phyloP scores from a whole-genome alignment of 2,888 invertebrate species.

The Mesodorylaimus sp. region DNA sequence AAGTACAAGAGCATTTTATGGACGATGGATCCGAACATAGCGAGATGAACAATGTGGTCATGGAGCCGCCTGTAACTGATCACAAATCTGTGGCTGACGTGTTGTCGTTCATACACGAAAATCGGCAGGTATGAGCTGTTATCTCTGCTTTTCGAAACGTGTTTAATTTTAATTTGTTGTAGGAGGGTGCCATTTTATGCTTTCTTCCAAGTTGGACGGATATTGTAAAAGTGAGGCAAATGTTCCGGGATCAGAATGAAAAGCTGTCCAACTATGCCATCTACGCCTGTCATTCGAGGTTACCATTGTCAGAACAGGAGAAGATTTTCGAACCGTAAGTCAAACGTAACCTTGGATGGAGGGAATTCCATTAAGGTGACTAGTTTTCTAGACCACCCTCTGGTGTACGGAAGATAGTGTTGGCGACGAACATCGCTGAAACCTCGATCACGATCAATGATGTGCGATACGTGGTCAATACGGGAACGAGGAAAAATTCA shows the following conservation, averaged over 20 bases:
- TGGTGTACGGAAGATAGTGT: constrained; percentile 46
- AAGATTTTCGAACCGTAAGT: too few relatives aligned
- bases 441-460: constrained; percentile 55
- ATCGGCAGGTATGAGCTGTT: neutral
- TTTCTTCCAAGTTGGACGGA: constrained; percentile 2
- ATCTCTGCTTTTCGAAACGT: neutral
- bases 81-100: neutral
- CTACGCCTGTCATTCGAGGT: constrained; percentile 4
- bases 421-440: constrained; percentile 52
- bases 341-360: too few relatives aligned
- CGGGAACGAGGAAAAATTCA: constrained; percentile 32
- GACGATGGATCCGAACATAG: constrained; percentile 1
- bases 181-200: constrained; percentile 2
- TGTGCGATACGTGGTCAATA: constrained; percentile 49
- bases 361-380: too few relatives aligned
- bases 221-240: neutral
- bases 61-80: too few relatives aligned
- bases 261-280: neutral
- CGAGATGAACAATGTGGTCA: too few relatives aligned
- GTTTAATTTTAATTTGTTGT: constrained; percentile 1
- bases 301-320: constrained; percentile 7
- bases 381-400: constrained; percentile 26
- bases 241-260: neutral
- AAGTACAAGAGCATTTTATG: constrained; percentile 5
- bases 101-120: neutral